Base-by-base conservation (phyloP, 2,113 vertebrate genomes). In the Poeciliopsis occidentalis region DNA sequence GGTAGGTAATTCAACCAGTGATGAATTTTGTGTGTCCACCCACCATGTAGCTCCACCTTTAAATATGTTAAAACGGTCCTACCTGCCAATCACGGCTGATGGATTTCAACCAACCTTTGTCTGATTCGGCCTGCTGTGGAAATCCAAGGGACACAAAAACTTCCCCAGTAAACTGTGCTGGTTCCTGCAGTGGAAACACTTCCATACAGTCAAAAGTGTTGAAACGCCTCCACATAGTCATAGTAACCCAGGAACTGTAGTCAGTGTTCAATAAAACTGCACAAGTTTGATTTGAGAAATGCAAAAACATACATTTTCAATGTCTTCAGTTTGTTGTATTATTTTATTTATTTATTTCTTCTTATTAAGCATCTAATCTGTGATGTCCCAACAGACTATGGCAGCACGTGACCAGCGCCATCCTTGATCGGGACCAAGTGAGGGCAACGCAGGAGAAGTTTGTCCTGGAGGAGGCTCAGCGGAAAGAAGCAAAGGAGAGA, bases 361-460 rank as follows among this genome's bases (percentile, higher is more conserved):
- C 3, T 37, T 3, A 37, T 37, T 37, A 29, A 27, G 30, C 6
- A 2, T 4, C 54, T 69, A 19, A 12, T 10, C 12, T 8, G 15
- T 17, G 47, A 2, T 54, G 60, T 34, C 39, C 61, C 81, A 27
- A 26, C 85, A 99, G 97, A 86, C 95, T 99, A 73, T 99, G 98
- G 98, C 96, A 94, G 88, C 95, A 95, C 0, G 98, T 99, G 86
- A 97, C 96, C 79, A 95, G 89, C 64, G 97, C 98, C 80, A 99
- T 99, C 82, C 61, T 85, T 66, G 95, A 96, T 61, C 96, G 94
- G 0, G 97, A 99, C 92, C 97, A 99, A 82, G 76, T 95, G 79
- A 94, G 85, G 76, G 98, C 98, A 2, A 98, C 97, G 0, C 96
- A 96, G 89, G 97, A 99, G 71, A 99, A 99, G 87, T 96, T 93